These are phyloP conservation scores for Acanthosepion lycidas DNA, from an alignment of 2,888 invertebrate species.

Conservation along the genomic window DNA sequence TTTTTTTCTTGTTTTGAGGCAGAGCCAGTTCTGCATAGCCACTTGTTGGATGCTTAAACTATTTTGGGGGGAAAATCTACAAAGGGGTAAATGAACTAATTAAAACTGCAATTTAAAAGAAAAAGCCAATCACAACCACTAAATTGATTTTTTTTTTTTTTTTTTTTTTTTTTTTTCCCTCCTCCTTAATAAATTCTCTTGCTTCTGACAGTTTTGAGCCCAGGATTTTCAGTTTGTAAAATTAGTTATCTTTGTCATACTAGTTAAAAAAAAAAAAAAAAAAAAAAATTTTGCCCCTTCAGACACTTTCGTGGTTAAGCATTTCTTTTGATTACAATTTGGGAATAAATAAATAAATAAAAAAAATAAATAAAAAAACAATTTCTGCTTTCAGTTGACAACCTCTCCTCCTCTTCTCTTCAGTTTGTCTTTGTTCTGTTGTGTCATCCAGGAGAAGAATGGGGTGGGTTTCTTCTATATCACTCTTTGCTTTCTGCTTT, in stretches of 20 bases:
- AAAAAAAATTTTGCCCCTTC: neutral
- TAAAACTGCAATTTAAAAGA: neutral
- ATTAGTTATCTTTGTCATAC: neutral
- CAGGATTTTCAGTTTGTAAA: neutral
- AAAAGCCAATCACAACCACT: neutral
- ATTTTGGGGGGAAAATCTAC: neutral
- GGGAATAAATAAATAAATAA: neutral
- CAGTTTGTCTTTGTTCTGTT: neutral
- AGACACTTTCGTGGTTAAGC: neutral
- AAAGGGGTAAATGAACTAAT: neutral
- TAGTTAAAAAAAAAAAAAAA: neutral
- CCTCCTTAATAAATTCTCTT: neutral
- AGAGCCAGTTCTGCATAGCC: neutral
- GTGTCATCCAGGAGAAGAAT: neutral
- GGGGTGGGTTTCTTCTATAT: neutral
- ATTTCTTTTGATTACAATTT: neutral
- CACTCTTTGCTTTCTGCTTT: neutral
- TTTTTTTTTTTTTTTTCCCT: too few species aligned
- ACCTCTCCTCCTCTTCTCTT: neutral
- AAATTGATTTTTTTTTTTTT: too few species aligned
- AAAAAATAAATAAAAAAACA: neutral
- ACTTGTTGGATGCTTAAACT: neutral
- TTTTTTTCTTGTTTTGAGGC: slow-evolving; percentile 33
- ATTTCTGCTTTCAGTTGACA: neutral
- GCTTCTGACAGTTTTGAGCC: neutral